phyloP scores from a whole-genome alignment of 2,888 invertebrate species.

The Cheilosia variabilis region DNA sequence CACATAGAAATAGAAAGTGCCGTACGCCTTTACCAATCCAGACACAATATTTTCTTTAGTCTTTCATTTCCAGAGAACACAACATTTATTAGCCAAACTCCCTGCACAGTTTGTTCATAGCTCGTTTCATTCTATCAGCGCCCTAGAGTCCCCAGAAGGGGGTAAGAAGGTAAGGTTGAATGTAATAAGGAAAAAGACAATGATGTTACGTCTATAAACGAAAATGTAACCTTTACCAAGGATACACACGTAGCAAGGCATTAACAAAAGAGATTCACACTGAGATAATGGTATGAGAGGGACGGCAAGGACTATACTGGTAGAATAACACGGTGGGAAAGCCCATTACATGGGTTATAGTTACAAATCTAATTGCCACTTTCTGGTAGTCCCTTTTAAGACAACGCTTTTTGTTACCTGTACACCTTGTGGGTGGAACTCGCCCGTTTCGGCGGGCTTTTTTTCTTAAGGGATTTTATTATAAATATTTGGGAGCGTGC shows the following conservation, averaged over 20 bases:
- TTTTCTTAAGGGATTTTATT: constrained; percentile 14
- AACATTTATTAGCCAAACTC: constrained; percentile 50
- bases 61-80: constrained; percentile 42
- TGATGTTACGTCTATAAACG: constrained; percentile 20
- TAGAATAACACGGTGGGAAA: constrained; percentile 32
- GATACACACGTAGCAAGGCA: constrained; percentile 8
- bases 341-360: constrained; percentile 65
- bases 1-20: not conserved
- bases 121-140: constrained; percentile 63
- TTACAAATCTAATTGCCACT: constrained; percentile 68
- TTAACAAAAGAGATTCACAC: constrained; percentile 36
- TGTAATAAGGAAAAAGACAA: constrained; percentile 24
- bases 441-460: not conserved
- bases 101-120: constrained; percentile 42
- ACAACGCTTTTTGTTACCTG: constrained; percentile 33
- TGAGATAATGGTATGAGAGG: constrained; percentile 27
- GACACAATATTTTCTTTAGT: constrained; percentile 5
- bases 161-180: constrained; percentile 25
- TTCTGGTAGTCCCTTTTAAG: constrained; percentile 46
- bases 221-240: constrained; percentile 27
- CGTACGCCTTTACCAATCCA: constrained; percentile 2
- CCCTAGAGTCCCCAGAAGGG: constrained; percentile 4
- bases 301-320: constrained; percentile 18
- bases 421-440: not conserved
- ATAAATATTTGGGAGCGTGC: constrained; percentile 17